Evolutionary conservation across 2,797 vertebrate species (phyloP), one percentile per base, ranked within the genome.

Genomic region (Scolopax bukidnonensis): DNA sequence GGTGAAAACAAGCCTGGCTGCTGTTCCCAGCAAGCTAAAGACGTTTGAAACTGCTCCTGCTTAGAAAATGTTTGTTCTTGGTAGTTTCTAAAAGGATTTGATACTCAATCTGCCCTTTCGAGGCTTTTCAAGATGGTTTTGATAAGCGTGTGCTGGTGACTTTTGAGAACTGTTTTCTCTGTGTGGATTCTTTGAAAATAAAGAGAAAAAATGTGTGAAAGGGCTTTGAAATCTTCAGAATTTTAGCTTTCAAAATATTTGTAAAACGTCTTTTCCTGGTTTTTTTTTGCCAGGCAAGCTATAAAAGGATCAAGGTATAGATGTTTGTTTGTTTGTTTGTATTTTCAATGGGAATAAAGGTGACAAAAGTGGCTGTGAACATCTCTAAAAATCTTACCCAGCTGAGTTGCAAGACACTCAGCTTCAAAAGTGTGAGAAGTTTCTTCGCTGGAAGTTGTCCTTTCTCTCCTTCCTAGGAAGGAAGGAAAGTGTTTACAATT

Each of bases 181-280:
- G 1, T 82, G 59, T 17, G n/a, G 45, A 59, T 91, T 86, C 85
- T 87, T 90, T 82, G 90, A 91, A 92, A 96, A 87, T 6, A 36
- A 65, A 90, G 64, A 79, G 40, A 61, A 70, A 91, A 75, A 67
- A 2, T 15, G n/a, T 47, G 19, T 63, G 84, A 59, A 84, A 90
- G 95, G 67, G 47, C 80, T 95, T 95, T 95, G 80, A 93, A 93
- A 92, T 73, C 48, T 32, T 69, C 47, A 41, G 24, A 89, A 94
- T 90, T 91, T 82, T 48, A 79, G 77, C 83, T 95, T 95, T 96
- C 90, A 89, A 82, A 97, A 95, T 95, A 91, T 90, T 95, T 95
- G 90, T 69, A 92, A 61, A 79, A n/a, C 2, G 16, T 16, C 50
- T 93, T 86, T 95, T 76, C 18, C 80, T 81, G 53, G 77, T 93